Base-by-base conservation (phyloP, 2,888 invertebrate genomes). In the Dasypogon diadema region DNA sequence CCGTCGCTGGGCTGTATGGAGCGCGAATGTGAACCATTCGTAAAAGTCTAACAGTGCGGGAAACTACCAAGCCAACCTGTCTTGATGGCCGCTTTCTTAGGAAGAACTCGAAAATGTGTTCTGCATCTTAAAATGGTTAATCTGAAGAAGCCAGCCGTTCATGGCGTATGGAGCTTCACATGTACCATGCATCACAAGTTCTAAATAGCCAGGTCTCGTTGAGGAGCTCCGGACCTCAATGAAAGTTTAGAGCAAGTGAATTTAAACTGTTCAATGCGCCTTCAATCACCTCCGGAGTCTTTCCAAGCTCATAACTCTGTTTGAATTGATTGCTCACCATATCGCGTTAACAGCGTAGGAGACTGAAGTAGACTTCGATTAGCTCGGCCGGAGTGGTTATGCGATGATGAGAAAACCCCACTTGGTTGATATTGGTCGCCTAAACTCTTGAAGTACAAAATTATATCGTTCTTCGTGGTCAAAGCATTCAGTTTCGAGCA, bases 401-500 rank as follows among this genome's bases (percentile, higher is more conserved):
- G 2, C 42, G 8, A 42, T 42, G 12, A 42, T 30, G 34, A 30
- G 34, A 14, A 63, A 24, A 16, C 65, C 65, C 65, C 65, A 65
- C 65, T 65, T 48, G 16, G 14, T 5, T 58, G 46, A 26, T 18
- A 24, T 46, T 65, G 24, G 65, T 48, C 46, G 24, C 21, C 65
- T 21, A 14, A 65, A 42, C 22, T 46, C 65, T 65, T 65, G 21
- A 12, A 21, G 46, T 46, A 24, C 12, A 65, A 46, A 65, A 21
- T 22, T 46, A 14, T 22, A 46, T 46, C 65, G 26, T 46, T 22
- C 14, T 26, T 65, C 24, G 5, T 26, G 46, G 65, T 46, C 42
- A 65, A 21, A 46, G 48, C 46, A 46, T 46, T 65, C 65, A 65
- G 65, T 65, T 42, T 46, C 46, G n/a, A 48, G 14, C 24, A 24